A percentile compares a stretch with the other conserved stretches of the same genome.
Conservation (phyloP, 2,797 vertebrate species). For the Lates japonicus region DNA sequence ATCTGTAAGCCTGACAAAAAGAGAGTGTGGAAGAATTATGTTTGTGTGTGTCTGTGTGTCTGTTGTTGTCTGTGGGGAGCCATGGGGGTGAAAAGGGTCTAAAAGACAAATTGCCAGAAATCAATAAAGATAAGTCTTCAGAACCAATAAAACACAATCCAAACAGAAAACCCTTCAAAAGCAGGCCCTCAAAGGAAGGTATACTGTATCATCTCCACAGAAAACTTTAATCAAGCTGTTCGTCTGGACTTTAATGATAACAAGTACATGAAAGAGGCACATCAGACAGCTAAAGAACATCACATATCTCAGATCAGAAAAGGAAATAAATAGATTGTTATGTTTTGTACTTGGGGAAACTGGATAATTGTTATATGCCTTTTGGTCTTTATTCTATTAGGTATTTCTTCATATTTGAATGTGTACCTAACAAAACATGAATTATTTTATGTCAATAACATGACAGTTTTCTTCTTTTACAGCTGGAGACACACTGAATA, state of each 20-base stretch:
- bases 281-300: background rate
- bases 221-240: constrained; percentile 56
- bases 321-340: background rate
- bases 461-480: no score
- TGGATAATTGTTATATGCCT: background rate
- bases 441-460: no score
- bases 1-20: constrained; percentile 44
- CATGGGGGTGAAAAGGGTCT: background rate
- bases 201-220: background rate
- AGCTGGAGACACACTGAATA: no score
- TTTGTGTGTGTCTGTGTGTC: background rate
- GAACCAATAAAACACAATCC: constrained; percentile 28
- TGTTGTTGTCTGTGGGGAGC: background rate
- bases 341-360: background rate
- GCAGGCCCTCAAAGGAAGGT: background rate
- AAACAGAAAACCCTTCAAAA: constrained; percentile 18
- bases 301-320: background rate
- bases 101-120: constrained; percentile 12
- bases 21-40: background rate
- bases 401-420: background rate
- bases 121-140: constrained; percentile 16
- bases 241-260: constrained; percentile 33
- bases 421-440: background rate
- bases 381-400: background rate
- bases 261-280: background rate